Evolutionary conservation across 2,113 vertebrate species (phyloP).

Genomic region (Laticauda colubrina): DNA sequence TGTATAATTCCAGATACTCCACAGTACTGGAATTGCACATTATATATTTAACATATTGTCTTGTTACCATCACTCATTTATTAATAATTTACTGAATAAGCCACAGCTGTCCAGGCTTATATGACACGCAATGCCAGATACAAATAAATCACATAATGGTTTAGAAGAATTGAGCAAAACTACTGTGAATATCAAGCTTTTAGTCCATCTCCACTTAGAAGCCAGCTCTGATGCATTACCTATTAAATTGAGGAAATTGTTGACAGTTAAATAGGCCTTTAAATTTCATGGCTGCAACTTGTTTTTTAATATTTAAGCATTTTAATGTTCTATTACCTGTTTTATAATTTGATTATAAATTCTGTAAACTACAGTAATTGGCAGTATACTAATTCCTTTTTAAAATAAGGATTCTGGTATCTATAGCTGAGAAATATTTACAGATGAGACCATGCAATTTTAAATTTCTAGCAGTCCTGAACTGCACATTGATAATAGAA

Average conservation of each 20-base stretch:
- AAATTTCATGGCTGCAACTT: not conserved
- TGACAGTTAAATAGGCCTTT: not conserved
- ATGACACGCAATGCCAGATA: not conserved
- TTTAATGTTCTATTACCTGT: not conserved
- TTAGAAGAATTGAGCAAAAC: not conserved
- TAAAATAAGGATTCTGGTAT: not conserved
- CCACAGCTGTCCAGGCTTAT: not conserved
- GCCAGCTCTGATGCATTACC: not conserved
- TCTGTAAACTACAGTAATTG: not conserved
- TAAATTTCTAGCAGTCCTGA: not conserved
- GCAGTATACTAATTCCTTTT: not conserved
- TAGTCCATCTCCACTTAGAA: not conserved
- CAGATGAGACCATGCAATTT: not conserved
- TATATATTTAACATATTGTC: not conserved
- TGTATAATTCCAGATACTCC: not conserved
- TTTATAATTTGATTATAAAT: not conserved
- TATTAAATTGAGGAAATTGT: not conserved
- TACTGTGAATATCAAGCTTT: not conserved
- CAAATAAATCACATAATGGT: not conserved
- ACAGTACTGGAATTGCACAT: not conserved
- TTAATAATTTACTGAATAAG: not conserved
- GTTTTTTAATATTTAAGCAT: not conserved
- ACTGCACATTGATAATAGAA: not conserved
- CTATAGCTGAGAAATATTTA: not conserved
- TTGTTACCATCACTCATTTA: not conserved